Percentiles rank a stretch among this genome's conserved stretches.
Evolutionary conservation across 2,888 invertebrate genomes (phyloP).

Genomic region (Brachylomia viminalis): DNA sequence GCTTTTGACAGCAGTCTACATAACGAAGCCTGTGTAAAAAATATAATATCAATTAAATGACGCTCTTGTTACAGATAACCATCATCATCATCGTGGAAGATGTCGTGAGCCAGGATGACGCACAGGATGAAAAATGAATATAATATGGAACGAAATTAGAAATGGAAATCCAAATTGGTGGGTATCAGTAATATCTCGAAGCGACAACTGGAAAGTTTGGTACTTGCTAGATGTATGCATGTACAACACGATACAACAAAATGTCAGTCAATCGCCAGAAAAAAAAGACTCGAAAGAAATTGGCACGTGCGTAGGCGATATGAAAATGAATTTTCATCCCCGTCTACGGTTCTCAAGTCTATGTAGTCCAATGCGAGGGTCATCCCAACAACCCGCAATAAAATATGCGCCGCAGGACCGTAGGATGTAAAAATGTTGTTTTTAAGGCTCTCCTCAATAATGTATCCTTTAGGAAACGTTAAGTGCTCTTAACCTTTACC

Average conservation of each 20-base stretch:
- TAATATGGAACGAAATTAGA: background rate
- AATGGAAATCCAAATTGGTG: background rate
- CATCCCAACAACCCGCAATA: conserved; percentile 87
- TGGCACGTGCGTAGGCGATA: too few species aligned
- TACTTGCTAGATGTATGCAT: too few species aligned
- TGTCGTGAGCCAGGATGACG: too few species aligned
- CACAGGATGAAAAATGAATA: background rate
- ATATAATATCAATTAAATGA: background rate
- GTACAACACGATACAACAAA: too few species aligned
- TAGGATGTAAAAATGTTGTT: conserved; percentile 89
- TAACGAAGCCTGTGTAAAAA: background rate
- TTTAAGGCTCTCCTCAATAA: conserved; percentile 87
- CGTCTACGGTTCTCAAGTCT: conserved; percentile 73
- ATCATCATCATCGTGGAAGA: background rate
- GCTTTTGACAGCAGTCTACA: background rate
- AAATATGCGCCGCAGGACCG: conserved; percentile 87
- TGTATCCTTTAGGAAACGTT: conserved; percentile 87
- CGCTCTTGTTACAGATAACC: conserved; percentile 29
- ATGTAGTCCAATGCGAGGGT: conserved; percentile 83
- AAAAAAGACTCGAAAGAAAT: too few species aligned
- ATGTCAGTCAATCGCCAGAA: too few species aligned
- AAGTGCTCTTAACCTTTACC: conserved; percentile 81
- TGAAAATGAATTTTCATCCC: conserved; percentile 3
- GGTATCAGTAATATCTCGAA: background rate
- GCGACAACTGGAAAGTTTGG: too few species aligned